Evolutionary conservation across 23 tunicate genomes (phyloP).

Genomic region (Corella eumyota): DNA sequence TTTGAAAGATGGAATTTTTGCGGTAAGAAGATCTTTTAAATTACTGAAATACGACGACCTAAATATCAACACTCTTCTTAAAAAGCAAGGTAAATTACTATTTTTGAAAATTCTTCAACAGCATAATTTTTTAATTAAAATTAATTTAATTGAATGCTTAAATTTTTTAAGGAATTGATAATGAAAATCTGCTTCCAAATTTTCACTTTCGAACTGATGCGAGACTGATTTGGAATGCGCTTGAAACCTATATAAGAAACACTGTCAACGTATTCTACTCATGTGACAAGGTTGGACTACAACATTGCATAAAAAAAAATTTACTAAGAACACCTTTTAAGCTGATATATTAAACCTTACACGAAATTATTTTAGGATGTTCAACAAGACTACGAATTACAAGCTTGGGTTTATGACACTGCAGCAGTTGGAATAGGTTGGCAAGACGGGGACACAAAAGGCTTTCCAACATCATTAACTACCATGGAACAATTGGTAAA

Average conservation of each 20-base stretch:
- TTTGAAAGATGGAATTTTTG: constrained; percentile 9
- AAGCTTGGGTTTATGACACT: constrained; percentile 32
- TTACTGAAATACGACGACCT: constrained; percentile 14
- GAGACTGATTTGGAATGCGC: constrained; percentile 21
- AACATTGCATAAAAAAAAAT: not conserved
- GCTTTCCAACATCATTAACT: constrained; percentile 30
- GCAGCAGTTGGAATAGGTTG: constrained; percentile 64
- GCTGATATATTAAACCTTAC: too few relatives aligned
- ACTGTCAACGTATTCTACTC: constrained; percentile 7
- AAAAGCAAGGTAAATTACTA: constrained; percentile 13
- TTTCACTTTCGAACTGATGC: constrained; percentile 37
- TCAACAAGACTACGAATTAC: constrained; percentile 36
- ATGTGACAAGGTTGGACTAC: constrained; percentile 7
- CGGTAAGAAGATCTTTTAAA: constrained; percentile 20
- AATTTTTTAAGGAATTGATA: constrained; percentile 8
- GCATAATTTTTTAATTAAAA: not conserved
- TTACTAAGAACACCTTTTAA: too few relatives aligned
- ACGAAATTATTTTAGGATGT: constrained; percentile 72
- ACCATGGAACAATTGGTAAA: constrained; percentile 53
- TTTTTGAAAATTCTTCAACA: not conserved
- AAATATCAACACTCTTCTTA: constrained; percentile 1
- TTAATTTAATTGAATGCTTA: not conserved
- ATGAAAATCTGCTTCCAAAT: constrained; percentile 10
- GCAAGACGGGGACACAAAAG: constrained; percentile 47
- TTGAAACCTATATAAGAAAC: constrained; percentile 7